Evolutionary conservation across 2,797 vertebrate species (phyloP).

Genomic region (Sorex maritimensis): DNA sequence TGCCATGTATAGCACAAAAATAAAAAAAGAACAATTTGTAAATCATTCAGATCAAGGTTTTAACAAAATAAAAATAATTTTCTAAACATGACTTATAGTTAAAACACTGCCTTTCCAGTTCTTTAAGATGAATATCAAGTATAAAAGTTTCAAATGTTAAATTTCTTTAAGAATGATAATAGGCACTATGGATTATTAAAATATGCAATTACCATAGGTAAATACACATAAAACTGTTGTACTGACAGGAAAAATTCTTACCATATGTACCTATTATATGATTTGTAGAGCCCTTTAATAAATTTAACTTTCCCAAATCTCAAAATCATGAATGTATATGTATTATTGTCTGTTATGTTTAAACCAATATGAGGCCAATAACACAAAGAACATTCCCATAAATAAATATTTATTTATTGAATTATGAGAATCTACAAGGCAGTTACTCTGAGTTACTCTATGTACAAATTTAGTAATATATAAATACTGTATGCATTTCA

Average conservation of each 20-base stretch:
- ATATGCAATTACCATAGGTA: not conserved
- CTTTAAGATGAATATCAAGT: constrained; percentile 39
- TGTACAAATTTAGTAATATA: not conserved
- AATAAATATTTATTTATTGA: not conserved
- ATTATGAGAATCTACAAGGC: not conserved
- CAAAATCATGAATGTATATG: not conserved
- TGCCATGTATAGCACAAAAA: too few species aligned
- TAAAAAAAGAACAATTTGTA: not conserved
- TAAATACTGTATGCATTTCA: not conserved
- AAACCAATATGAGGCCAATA: not conserved
- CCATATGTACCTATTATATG: not conserved
- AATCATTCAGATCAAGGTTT: not conserved
- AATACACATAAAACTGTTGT: not conserved
- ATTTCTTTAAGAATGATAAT: not conserved
- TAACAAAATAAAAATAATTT: constrained; percentile 1
- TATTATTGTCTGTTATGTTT: not conserved
- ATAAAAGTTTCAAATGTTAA: constrained; percentile 40
- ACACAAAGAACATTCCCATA: not conserved
- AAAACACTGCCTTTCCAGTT: not conserved
- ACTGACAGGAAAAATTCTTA: constrained; percentile 15
- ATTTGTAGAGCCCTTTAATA: not conserved
- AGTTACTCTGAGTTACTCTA: not conserved
- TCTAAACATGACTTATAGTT: constrained; percentile 28
- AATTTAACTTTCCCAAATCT: constrained; percentile 22
- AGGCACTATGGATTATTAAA: not conserved